Percentiles rank a stretch among this genome's conserved stretches.
phyloP scores from a whole-genome alignment of 2,888 invertebrate genomes.

The Aphidoletes aphidimyza region DNA sequence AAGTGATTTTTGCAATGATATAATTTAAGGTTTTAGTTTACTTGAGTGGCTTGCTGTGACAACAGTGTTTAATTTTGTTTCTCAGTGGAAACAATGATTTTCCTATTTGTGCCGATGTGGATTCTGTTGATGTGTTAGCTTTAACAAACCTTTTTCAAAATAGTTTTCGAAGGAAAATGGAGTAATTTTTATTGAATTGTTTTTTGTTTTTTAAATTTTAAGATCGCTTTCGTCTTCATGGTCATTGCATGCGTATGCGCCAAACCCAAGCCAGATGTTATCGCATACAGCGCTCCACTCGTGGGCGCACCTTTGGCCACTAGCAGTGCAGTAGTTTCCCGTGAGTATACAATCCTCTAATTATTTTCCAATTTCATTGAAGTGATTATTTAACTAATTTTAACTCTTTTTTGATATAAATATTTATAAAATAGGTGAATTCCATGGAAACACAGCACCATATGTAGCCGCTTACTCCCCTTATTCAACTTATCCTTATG shows the following conservation, averaged over 20 bases:
- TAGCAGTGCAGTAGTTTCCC: neutral
- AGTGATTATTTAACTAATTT: neutral
- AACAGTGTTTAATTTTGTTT: too few relatives aligned
- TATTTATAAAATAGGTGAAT: neutral
- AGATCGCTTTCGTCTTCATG: conserved; percentile 47
- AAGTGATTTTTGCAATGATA: too few relatives aligned
- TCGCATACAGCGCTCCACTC: conserved; percentile 12
- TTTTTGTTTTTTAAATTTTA: too few relatives aligned
- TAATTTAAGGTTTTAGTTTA: too few relatives aligned
- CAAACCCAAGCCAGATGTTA: conserved; percentile 9
- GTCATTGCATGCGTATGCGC: conserved; percentile 23
- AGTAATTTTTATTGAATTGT: neutral
- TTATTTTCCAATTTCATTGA: neutral
- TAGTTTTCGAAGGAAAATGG: too few relatives aligned
- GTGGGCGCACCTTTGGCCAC: neutral
- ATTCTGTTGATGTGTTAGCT: too few relatives aligned
- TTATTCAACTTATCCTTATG: neutral
- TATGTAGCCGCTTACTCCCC: neutral
- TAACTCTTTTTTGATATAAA: neutral
- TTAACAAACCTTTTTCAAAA: too few relatives aligned
- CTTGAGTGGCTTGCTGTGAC: too few relatives aligned
- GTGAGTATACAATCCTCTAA: too few relatives aligned
- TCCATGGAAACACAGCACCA: conserved; percentile 13
- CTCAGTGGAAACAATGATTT: too few relatives aligned
- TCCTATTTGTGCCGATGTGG: too few relatives aligned